Evolutionary conservation across 2,888 invertebrate species (phyloP), one percentile per base, ranked within the genome.

Genomic region (Dicyrtomina minuta): DNA sequence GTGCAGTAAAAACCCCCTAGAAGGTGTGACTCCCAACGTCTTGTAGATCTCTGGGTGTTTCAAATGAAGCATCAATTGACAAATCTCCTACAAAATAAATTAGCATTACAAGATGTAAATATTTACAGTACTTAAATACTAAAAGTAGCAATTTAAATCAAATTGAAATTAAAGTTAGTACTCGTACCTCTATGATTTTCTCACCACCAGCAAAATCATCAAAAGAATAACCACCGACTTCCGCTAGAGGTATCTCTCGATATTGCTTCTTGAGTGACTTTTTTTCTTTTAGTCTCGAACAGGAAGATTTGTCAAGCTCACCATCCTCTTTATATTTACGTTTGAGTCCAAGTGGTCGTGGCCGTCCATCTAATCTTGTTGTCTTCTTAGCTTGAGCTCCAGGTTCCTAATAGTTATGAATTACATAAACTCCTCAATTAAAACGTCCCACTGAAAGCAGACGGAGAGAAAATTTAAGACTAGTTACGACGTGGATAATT

Each of bases 1-100:
- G 82, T 97, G 96, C 58, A 98, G 84, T 61, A 99, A 83, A 79
- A 97, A 90, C 27, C 96, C 97, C 80, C 93, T 86, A 0, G 96
- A 93, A 46, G 96, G 91, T 74, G 90, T 88, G 65, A 94, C 88
- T 1, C 95, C 95, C 73, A 96, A 84, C 76, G 89, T 86, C 70
- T 85, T 84, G 81, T 93, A 96, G n/a, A 96, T 88, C 81, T 94
- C 92, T 1, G 96, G 93, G 80, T 94, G 92, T 79, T 89, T 90
- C 82, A 96, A 88, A 80, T 96, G 95, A 77, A 93, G 85, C 62
- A 95, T 83, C 68, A 92, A 83, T 80, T 71, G 71, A 59, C 77
- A 78, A 65, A 75, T 66, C 56, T 74, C 73, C 74, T 75, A 33
- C 22, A 58, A 55, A 27, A 44, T n/a, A n/a, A n/a, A n/a, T n/a